Percentiles rank a stretch among this genome's conserved stretches.
Conservation (phyloP, 1,140 invertebrate genomes). For the Bombus ignitus region DNA sequence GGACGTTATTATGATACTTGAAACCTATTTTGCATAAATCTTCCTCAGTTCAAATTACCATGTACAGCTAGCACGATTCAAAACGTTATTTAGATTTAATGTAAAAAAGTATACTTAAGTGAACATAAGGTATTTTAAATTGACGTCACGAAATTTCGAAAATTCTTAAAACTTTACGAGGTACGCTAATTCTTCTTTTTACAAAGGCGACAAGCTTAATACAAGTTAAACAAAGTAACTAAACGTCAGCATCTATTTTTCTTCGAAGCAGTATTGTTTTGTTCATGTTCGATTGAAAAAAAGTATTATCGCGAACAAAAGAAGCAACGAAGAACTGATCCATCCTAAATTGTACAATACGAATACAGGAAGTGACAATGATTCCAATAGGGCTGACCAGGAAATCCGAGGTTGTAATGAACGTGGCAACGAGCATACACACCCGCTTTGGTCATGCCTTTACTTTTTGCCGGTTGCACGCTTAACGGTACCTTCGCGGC, state of each 20-base stretch:
- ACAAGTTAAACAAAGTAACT: too few relatives aligned
- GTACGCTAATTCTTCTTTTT: too few relatives aligned
- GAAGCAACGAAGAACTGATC: not conserved
- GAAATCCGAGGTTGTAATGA: conserved; percentile 56
- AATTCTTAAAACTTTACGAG: too few relatives aligned
- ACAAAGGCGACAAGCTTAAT: too few relatives aligned
- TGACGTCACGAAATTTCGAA: too few relatives aligned
- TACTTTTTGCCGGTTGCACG: conserved; percentile 62
- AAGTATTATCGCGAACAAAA: not conserved
- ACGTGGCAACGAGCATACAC: conserved; percentile 30
- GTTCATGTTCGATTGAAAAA: not conserved
- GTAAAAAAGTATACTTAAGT: too few relatives aligned
- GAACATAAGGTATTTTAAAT: too few relatives aligned
- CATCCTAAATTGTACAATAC: not conserved
- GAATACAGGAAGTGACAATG: conserved; percentile 19
- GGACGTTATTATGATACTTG: not conserved
- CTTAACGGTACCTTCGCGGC: conserved; percentile 70
- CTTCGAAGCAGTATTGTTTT: not conserved
- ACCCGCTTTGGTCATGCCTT: conserved; percentile 62
- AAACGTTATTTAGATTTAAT: not conserved
- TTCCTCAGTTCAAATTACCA: not conserved
- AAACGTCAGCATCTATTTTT: too few relatives aligned
- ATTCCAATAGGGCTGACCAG: conserved; percentile 17
- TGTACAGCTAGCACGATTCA: not conserved
- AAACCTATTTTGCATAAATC: not conserved